A percentile compares a stretch with the other conserved stretches of the same genome.
Evolutionary conservation across 2,113 vertebrate genomes (phyloP).

Genomic region (Limnothrissa miodon): DNA sequence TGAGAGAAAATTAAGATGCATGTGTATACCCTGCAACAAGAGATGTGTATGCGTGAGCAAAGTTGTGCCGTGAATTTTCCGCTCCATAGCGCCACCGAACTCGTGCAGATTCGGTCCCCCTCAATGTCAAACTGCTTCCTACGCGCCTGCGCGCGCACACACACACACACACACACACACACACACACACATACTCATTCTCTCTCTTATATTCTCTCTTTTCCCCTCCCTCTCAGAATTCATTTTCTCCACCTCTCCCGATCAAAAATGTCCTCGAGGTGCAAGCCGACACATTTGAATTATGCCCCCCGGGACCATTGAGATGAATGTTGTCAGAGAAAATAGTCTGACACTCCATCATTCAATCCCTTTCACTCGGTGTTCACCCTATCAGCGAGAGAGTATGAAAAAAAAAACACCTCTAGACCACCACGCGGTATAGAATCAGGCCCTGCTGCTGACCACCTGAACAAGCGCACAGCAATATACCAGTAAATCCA

Average conservation of each 20-base stretch:
- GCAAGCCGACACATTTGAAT: slow-evolving; percentile 3
- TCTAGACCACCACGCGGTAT: not conserved
- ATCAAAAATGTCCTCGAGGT: slow-evolving; percentile 11
- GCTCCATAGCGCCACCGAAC: no score
- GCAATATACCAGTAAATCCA: slow-evolving; percentile 23
- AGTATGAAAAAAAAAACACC: not conserved
- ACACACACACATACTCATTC: not conserved
- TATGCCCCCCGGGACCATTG: not conserved
- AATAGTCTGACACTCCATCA: slow-evolving; percentile 16
- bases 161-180: no score
- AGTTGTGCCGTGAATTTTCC: no score
- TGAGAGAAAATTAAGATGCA: no score
- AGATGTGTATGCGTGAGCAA: no score
- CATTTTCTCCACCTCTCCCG: not conserved
- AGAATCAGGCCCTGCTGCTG: slow-evolving; percentile 22
- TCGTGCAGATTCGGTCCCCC: no score
- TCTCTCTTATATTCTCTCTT: not conserved
- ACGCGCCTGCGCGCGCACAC: no score
- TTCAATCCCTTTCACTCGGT: not conserved
- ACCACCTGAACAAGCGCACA: not conserved
- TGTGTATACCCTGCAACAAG: no score
- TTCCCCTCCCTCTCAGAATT: not conserved
- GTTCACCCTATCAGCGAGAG: slow-evolving; percentile 4
- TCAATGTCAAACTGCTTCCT: no score
- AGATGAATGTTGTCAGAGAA: slow-evolving; percentile 19